A percentile compares a stretch with the other conserved stretches of the same genome.
phyloP scores from a whole-genome alignment of 2,113 vertebrate species.

The Scartelaos histophorus region DNA sequence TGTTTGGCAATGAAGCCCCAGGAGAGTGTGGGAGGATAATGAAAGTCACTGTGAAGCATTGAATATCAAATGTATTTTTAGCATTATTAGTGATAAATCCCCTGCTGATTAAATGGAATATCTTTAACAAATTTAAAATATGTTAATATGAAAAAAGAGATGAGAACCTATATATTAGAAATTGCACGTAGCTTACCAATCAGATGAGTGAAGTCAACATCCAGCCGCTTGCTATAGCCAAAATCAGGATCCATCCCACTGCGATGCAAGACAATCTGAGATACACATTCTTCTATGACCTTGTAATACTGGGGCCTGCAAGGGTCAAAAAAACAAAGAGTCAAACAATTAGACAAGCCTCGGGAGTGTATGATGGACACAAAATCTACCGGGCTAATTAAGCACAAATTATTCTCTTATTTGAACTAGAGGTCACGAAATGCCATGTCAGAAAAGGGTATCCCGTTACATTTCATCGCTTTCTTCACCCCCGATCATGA shows the following conservation, averaged over 20 bases:
- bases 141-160: neutral
- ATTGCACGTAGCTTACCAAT: constrained; percentile 75
- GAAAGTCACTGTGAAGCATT: constrained; percentile 37
- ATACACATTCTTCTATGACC: constrained; percentile 94
- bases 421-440: constrained; percentile 69
- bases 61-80: constrained; percentile 24
- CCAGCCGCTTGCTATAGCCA: constrained; percentile 87
- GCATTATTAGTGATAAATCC: constrained; percentile 20
- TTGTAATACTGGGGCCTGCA: constrained; percentile 96
- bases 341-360: constrained; percentile 58
- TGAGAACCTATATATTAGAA: neutral
- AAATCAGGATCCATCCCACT: constrained; percentile 95
- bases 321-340: constrained; percentile 46
- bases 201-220: constrained; percentile 90
- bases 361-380: constrained; percentile 57
- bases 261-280: constrained; percentile 92
- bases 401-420: constrained; percentile 65
- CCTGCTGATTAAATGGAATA: constrained; percentile 3
- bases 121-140: neutral
- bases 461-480: constrained; percentile 70
- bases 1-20: constrained; percentile 37
- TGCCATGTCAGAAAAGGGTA: constrained; percentile 55
- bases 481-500: constrained; percentile 64
- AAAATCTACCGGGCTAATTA: constrained; percentile 66
- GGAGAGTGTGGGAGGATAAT: constrained; percentile 43